Conservation (phyloP, 2,113 vertebrate genomes). For the Egretta garzetta region DNA sequence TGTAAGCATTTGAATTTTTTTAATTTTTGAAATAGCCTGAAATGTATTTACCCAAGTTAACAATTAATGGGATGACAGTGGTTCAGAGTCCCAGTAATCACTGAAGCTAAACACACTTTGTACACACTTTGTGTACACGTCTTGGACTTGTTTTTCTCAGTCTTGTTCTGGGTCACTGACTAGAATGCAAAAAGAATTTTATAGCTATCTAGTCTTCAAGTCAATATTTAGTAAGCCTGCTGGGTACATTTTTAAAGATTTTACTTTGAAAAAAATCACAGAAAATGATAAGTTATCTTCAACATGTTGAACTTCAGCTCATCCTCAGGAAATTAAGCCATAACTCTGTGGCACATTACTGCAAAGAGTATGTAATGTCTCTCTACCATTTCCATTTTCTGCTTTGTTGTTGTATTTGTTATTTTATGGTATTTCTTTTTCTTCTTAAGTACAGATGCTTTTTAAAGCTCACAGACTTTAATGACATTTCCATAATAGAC, state of each 20-base stretch:
- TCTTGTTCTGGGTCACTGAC: slow-evolving; percentile 14
- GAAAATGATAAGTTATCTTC: background rate
- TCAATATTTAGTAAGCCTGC: background rate
- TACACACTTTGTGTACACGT: background rate
- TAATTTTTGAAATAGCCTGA: background rate
- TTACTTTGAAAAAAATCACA: background rate
- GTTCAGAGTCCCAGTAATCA: slow-evolving; percentile 56
- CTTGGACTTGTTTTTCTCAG: slow-evolving; percentile 21
- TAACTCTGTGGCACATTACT: background rate
- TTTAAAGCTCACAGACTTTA: background rate
- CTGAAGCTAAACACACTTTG: slow-evolving; percentile 16
- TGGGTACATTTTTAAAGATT: background rate
- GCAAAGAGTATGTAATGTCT: background rate
- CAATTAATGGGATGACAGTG: slow-evolving; percentile 54
- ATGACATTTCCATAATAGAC: background rate
- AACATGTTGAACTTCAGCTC: slow-evolving; percentile 4
- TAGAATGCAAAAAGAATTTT: slow-evolving; percentile 8
- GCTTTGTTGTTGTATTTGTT: background rate
- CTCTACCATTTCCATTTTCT: background rate
- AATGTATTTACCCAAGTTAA: slow-evolving; percentile 58
- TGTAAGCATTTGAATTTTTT: background rate
- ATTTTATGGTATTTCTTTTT: background rate
- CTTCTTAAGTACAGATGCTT: slow-evolving; percentile 3
- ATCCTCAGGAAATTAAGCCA: slow-evolving; percentile 6
- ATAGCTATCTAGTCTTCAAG: background rate